These are phyloP conservation scores for Pogonocichla stellata DNA, from an alignment of 2,113 vertebrate species.

Conservation along the genomic window DNA sequence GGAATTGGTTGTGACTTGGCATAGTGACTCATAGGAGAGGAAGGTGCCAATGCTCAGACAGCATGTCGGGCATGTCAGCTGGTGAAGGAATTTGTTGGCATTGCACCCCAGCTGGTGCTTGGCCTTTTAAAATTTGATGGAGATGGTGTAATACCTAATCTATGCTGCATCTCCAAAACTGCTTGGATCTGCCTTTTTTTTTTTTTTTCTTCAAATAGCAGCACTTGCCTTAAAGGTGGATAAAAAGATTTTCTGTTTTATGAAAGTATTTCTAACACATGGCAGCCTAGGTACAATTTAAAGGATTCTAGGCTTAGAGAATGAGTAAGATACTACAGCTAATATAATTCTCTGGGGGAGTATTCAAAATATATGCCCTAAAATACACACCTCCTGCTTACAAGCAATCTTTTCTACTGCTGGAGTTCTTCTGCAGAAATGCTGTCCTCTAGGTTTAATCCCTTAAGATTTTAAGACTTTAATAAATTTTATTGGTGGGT, in stretches of 20 bases:
- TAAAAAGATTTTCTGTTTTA: not conserved
- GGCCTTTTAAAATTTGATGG: not conserved
- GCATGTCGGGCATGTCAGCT: not conserved
- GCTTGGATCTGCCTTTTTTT: not conserved
- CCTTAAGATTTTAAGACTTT: not conserved
- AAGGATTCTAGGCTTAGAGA: not conserved
- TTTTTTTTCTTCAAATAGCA: not conserved
- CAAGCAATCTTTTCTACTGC: not conserved
- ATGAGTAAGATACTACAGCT: not conserved
- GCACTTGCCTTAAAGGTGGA: not conserved
- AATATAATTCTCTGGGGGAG: not conserved
- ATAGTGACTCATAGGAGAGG: not conserved
- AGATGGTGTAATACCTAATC: not conserved
- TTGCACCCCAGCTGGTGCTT: not conserved
- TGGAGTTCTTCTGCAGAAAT: not conserved
- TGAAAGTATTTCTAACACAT: not conserved
- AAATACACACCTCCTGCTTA: not conserved
- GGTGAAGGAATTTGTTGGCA: not conserved
- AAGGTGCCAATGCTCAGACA: not conserved
- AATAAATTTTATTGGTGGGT: not conserved
- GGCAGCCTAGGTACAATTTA: not conserved
- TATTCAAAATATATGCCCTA: not conserved
- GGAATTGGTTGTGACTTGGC: not conserved
- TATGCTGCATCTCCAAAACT: not conserved
- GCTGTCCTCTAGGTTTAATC: not conserved